Base-by-base conservation (phyloP, 2,113 vertebrate species). In the Oplegnathus fasciatus region DNA sequence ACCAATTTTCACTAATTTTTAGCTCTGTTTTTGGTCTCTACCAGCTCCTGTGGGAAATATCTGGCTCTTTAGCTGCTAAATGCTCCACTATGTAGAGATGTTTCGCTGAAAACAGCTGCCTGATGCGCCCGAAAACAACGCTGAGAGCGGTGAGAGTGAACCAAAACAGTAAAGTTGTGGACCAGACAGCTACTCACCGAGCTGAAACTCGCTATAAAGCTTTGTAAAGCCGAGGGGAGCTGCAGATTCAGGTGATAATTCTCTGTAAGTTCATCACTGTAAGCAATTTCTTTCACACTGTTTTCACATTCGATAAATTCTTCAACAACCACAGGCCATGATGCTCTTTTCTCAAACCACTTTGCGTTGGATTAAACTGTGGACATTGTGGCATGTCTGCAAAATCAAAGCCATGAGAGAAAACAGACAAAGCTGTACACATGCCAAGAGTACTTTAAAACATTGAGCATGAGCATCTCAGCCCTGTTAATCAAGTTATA, bases 401-500 rank as follows among this genome's bases (percentile, higher is more conserved):
- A 40, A 70, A 60, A 54, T 79, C 65, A 61, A 68, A 81, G 57
- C 61, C 67, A n/a, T 9, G 46, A 70, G 1, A 78, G 57, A 40
- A 69, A 66, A 44, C 66, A 67, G 22, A 64, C 46, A 8, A 42
- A 24, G 48, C 64, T 48, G 62, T 14, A 20, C 74, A 77, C 69
- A 69, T n/a, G 67, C 60, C 75, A 76, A 40, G 44, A 55, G 28
- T 74, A 54, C 87, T 78, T 48, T 78, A 46, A 84, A 69, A 84
- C 70, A 61, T 8, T 75, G 68, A 85, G 32, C 40, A 48, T 48
- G 83, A 85, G 78, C 64, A 69, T 74, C 75, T 80, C 66, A 66
- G 55, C 61, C 58, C 22, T 62, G 64, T 79, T 90, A 82, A 89
- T 89, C 28, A 76, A 66, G 75, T 84, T 86, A 72, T 20, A 67